A percentile compares a stretch with the other conserved stretches of the same genome.
Evolutionary conservation across 2,797 vertebrate species (phyloP).

Genomic region (Malacoraja senta): DNA sequence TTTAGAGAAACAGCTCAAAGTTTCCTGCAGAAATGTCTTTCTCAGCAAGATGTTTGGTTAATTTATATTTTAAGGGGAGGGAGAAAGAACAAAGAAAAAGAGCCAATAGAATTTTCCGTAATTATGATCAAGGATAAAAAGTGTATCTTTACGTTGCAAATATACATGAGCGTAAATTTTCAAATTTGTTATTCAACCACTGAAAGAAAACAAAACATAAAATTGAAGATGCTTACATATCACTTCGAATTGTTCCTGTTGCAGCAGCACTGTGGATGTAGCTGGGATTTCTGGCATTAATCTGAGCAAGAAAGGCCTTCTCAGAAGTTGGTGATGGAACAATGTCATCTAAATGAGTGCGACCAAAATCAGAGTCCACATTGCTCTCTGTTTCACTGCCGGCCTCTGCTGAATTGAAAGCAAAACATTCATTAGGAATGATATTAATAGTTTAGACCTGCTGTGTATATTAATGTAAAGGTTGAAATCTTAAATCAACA

Average conservation of each 20-base stretch:
- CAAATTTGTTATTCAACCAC: background rate
- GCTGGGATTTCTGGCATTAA: slow-evolving; percentile 69
- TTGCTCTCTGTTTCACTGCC: slow-evolving; percentile 84
- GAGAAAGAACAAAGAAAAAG: background rate
- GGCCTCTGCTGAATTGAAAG: slow-evolving; percentile 45
- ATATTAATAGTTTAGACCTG: background rate
- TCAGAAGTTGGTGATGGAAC: slow-evolving; percentile 75
- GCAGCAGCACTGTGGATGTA: slow-evolving; percentile 59
- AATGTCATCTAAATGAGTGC: slow-evolving; percentile 71
- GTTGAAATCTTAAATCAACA: background rate
- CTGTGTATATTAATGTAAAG: background rate
- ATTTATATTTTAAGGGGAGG: background rate
- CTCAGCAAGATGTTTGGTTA: background rate
- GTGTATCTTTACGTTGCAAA: background rate
- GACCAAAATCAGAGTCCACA: slow-evolving; percentile 77
- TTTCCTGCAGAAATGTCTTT: background rate
- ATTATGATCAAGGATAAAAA: background rate
- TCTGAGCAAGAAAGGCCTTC: slow-evolving; percentile 72
- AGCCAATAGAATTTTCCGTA: background rate
- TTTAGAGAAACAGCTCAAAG: background rate
- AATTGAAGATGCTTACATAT: slow-evolving; percentile 54
- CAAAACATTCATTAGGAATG: background rate
- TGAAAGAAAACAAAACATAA: background rate
- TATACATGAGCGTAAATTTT: background rate
- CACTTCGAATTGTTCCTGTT: slow-evolving; percentile 54